These are phyloP conservation scores for Drosophila lutescens DNA, from an alignment of 2,888 invertebrate genomes.

Conservation along the genomic window DNA sequence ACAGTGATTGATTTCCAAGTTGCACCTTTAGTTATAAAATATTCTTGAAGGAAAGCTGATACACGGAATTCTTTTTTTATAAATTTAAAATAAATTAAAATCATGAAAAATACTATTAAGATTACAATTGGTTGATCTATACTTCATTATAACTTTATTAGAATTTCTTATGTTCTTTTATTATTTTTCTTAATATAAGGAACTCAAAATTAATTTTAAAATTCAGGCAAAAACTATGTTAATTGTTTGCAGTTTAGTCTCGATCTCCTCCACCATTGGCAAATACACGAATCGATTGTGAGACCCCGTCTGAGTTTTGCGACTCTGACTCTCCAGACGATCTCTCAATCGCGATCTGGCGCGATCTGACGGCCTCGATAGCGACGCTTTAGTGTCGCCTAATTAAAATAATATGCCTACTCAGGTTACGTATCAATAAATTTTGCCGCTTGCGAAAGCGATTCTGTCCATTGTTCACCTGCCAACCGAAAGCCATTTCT, in stretches of 20 bases:
- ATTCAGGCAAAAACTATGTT: too few species aligned
- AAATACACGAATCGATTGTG: conserved; percentile 38
- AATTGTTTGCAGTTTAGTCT: conserved; percentile 16
- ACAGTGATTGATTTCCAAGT: not conserved
- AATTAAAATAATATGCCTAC: conserved; percentile 80
- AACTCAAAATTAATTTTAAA: too few species aligned
- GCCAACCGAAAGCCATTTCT: conserved; percentile 24
- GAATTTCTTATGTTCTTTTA: too few species aligned
- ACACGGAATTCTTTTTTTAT: too few species aligned
- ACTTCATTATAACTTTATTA: too few species aligned
- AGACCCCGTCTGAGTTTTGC: conserved; percentile 39
- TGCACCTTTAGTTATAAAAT: not conserved
- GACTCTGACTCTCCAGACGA: conserved; percentile 39
- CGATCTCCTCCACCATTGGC: conserved; percentile 44
- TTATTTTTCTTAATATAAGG: too few species aligned
- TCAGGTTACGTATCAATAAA: conserved; percentile 71
- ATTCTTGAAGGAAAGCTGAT: not conserved
- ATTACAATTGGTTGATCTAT: too few species aligned
- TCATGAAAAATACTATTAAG: too few species aligned
- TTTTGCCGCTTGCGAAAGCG: conserved; percentile 31
- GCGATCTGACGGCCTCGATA: conserved; percentile 76
- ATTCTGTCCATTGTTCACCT: conserved; percentile 41
- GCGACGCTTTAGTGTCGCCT: conserved; percentile 62
- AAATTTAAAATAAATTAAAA: not conserved
- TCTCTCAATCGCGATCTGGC: conserved; percentile 70